Conservation (phyloP, 2,113 vertebrate genomes). For the Puffinus mauretanicus region DNA sequence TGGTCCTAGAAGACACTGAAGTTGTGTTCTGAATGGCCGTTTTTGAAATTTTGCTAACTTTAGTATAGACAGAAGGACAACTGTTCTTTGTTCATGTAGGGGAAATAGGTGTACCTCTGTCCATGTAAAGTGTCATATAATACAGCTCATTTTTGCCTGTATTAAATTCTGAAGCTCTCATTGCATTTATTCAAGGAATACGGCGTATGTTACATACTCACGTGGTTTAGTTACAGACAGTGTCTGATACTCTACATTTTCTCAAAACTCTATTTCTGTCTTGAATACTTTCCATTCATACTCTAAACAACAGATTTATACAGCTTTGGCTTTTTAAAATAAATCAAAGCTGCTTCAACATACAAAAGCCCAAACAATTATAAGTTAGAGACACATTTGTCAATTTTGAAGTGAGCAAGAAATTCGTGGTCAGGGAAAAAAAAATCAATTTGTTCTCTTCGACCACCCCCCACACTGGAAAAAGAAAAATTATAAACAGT, state of each 20-base stretch:
- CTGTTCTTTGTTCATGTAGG: not conserved
- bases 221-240: not conserved
- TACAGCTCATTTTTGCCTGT: not conserved
- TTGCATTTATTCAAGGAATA: not conserved
- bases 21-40: not conserved
- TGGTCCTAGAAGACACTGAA: not conserved
- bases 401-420: not conserved
- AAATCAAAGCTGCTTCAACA: not conserved
- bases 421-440: not conserved
- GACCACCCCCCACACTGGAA: fast-evolving
- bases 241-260: not conserved
- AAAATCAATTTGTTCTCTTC: not conserved
- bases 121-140: not conserved
- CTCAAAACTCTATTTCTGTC: not conserved
- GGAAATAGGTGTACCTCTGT: not conserved
- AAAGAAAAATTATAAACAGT: not conserved
- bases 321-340: not conserved
- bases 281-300: not conserved
- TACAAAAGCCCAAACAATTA: not conserved
- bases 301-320: not conserved
- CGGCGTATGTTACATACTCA: not conserved
- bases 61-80: not conserved
- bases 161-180: not conserved
- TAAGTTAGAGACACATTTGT: not conserved
- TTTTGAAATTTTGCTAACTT: not conserved